Percentiles rank a stretch among this genome's conserved stretches.
These are phyloP conservation scores for Drosophila busckii DNA, from an alignment of 1,140 invertebrate species.

Conservation along the genomic window DNA sequence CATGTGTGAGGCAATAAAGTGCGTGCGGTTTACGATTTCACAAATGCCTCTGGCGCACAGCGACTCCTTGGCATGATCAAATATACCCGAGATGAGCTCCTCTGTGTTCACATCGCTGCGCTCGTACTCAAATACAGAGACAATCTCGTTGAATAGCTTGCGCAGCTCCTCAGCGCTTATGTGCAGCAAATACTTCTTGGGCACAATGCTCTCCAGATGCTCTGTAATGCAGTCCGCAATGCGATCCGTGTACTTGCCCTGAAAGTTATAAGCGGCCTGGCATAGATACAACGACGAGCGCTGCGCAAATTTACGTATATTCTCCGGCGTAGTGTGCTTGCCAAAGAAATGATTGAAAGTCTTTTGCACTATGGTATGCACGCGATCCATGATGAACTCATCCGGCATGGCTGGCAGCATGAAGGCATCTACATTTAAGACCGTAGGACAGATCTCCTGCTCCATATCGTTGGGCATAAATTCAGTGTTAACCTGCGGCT, in stretches of 20 bases:
- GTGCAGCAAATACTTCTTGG: constrained; percentile 68
- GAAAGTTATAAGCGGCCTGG: constrained; percentile 67
- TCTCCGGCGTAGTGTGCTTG: constrained; percentile 46
- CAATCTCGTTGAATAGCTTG: constrained; percentile 65
- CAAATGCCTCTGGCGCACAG: constrained; percentile 18
- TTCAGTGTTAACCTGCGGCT: constrained; percentile 18
- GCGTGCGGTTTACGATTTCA: constrained; percentile 55
- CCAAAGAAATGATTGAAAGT: constrained; percentile 56
- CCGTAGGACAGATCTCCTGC: constrained; percentile 38
- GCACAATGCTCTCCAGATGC: constrained; percentile 60
- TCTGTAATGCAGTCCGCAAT: constrained; percentile 67
- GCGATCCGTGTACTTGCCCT: constrained; percentile 59
- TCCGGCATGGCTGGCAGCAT: constrained; percentile 58
- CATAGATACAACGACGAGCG: constrained; percentile 62
- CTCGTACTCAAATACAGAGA: constrained; percentile 64
- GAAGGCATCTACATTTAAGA: constrained; percentile 56
- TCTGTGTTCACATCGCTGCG: constrained; percentile 66
- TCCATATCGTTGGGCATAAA: constrained; percentile 27
- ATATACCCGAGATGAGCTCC: constrained; percentile 64
- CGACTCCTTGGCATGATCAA: constrained; percentile 63
- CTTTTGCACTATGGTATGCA: constrained; percentile 65
- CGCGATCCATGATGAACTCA: constrained; percentile 65
- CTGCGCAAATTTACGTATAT: constrained; percentile 53
- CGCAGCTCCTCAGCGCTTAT: constrained; percentile 53
- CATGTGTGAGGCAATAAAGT: constrained; percentile 55